Evolutionary conservation across 2,797 vertebrate genomes (phyloP).

Genomic region (Apogon hyalosoma): DNA sequence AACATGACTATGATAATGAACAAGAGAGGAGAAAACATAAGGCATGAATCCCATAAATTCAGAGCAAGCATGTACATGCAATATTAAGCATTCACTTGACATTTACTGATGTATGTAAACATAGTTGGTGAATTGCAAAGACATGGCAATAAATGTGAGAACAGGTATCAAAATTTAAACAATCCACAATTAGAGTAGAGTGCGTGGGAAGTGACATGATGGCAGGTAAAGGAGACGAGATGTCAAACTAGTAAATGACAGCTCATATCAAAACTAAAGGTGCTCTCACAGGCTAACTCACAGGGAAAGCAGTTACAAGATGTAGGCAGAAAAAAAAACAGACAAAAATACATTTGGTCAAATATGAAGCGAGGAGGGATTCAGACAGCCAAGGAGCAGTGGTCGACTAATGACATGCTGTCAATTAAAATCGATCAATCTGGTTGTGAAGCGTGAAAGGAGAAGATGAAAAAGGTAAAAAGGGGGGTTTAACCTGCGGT

Average conservation of each 20-base stretch:
- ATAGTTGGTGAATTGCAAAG: slow-evolving; percentile 20
- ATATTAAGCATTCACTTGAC: slow-evolving; percentile 36
- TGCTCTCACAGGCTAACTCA: slow-evolving; percentile 33
- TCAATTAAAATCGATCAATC: slow-evolving; percentile 75
- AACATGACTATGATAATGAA: slow-evolving; percentile 19
- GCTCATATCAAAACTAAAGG: slow-evolving; percentile 37
- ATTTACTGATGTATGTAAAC: slow-evolving; percentile 17
- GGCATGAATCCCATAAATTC: slow-evolving; percentile 30
- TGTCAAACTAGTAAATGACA: slow-evolving; percentile 44
- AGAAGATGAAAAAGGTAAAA: slow-evolving; percentile 38
- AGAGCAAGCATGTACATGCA: slow-evolving; percentile 40
- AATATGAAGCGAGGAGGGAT: slow-evolving; percentile 58
- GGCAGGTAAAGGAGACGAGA: slow-evolving; percentile 32
- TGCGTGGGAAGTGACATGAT: slow-evolving; percentile 28
- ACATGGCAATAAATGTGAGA: slow-evolving; percentile 26
- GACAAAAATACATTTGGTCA: slow-evolving; percentile 50
- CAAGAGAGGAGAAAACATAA: slow-evolving; percentile 28
- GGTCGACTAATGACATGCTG: slow-evolving; percentile 73
- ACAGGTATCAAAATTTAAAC: slow-evolving; percentile 29
- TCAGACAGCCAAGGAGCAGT: slow-evolving; percentile 63
- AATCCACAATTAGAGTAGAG: slow-evolving; percentile 11
- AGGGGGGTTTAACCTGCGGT: slow-evolving; percentile 43
- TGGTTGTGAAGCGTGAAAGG: slow-evolving; percentile 53
- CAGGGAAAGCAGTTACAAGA: slow-evolving; percentile 41
- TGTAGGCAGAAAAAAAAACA: slow-evolving; percentile 32